Percentiles rank a stretch among this genome's conserved stretches.
Conservation (phyloP, 2,888 invertebrate genomes). For the Abrostola tripartita region DNA sequence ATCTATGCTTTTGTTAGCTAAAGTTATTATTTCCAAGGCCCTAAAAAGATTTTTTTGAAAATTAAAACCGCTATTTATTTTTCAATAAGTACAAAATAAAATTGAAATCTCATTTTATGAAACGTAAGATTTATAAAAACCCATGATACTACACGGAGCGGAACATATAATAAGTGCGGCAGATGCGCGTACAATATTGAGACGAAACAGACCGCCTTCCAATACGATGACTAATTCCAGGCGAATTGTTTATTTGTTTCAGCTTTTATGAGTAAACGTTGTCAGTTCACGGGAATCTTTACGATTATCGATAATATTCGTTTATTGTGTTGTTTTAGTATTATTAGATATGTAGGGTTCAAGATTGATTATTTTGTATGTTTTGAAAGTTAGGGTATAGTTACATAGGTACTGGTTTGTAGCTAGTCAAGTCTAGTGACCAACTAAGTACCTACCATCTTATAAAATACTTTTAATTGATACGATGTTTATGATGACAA, state of each 20-base stretch:
- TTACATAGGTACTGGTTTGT: background rate
- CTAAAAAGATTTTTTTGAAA: no score
- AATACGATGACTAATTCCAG: conserved; percentile 66
- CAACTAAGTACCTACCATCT: no score
- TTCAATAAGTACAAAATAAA: background rate
- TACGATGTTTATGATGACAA: no score
- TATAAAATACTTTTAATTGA: no score
- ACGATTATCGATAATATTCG: conserved; percentile 56
- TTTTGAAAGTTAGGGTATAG: conserved; percentile 2
- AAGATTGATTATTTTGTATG: conserved; percentile 10
- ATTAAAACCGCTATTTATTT: no score
- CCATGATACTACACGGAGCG: conserved; percentile 52
- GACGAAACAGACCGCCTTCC: conserved; percentile 72
- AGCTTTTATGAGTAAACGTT: conserved; percentile 77
- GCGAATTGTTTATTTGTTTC: conserved; percentile 76
- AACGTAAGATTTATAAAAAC: conserved; percentile 39
- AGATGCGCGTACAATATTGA: conserved; percentile 72
- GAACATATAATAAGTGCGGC: conserved; percentile 55
- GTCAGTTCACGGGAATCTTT: conserved; percentile 66
- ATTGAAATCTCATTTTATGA: conserved; percentile 6
- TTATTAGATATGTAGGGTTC: conserved; percentile 32
- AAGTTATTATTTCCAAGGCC: no score
- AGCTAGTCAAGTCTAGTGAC: background rate
- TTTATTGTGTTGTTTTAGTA: conserved; percentile 54
- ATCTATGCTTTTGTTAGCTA: no score